Evolutionary conservation across 2,888 invertebrate genomes (phyloP), one percentile per base, ranked within the genome.

Genomic region (Cremastinae sp.): DNA sequence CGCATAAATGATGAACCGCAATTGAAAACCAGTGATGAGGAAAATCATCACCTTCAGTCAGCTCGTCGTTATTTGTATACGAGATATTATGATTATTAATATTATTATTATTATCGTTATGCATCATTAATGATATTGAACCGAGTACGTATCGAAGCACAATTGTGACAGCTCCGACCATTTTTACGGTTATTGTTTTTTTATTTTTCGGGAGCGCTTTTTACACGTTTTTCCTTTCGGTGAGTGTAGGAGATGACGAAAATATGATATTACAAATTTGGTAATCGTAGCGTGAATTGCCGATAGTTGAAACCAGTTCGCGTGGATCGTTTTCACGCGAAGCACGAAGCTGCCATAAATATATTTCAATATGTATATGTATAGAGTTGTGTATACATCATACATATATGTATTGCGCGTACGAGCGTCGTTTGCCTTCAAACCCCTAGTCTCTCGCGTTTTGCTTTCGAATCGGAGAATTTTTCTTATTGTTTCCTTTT

Each of bases 301-400:
- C 71, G 73, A 69, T 70, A 62, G 43, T 53, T 28, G n/a, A 41
- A 61, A 70, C 62, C 66, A 71, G 59, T 53, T 28, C 28, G 58
- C 66, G 70, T 62, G 79, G 9, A 55, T 70, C 62, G 66, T 41
- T 18, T 53, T 45, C 28, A 49, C 72, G 51, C 45, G 68, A n/a
- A 51, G 22, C 56, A 68, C 53, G 64, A 79, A 61, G 58, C 78
- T 79, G 75, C 78, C 75, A 78, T 80, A 76, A 66, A 47, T 71
- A 62, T 68, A 39, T 73, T 69, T 73, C 43, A 58, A 72, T 75
- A 72, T 71, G 35, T 47, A 53, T 45, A 41, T 12, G 20, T 18
- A 41, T 14, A 64, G 16, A 51, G 7, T 28, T 28, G 28, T 2
- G 28, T 28, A 41, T 5, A 64, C 7, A 28, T 16, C 37, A 53